Base-by-base conservation (phyloP, 92 coral and sea anemone species). In the Epizoanthus illoricatus region DNA sequence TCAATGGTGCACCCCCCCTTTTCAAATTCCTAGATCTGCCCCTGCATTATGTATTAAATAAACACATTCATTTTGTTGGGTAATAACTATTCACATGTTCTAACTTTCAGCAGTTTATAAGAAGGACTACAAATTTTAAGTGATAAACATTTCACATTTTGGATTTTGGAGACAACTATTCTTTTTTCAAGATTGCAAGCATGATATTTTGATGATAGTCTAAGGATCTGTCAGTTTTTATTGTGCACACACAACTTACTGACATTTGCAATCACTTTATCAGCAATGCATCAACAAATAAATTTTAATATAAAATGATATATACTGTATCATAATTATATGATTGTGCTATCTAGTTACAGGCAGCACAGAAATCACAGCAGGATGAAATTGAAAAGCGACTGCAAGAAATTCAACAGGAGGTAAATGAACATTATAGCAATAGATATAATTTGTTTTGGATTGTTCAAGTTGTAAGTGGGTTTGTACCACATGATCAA, bases 311-410 rank as follows among this genome's bases (percentile, higher is more conserved):
- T 54, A 33, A 12, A 12, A 33, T 15, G 23, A 39, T 4, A 23
- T 13, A 39, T 19, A 70, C 12, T 72, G 42, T 52, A 28, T 43
- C 33, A 70, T 15, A 4, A 45, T 40, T 72, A 10, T 7, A 17
- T 52, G 17, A 21, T 3, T 43, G 12, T 72, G 13, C 39, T 10
- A 19, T 69, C 9, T 63, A 93, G 97, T 90, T 93, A 81, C 97
- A 93, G 84, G 97, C 94, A 24, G 89, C 93, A 58, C 94, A 93
- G 82, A 90, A 89, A 83, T 86, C 94, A 0, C 97, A 93, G 69
- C 94, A 93, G 87, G 97, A 90, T 47, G 97, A 93, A 75, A 88
- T 93, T 15, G 97, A 93, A 83, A 85, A 83, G 68, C 83, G 97
- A 67, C 85, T 93, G 55, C 85, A 90, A 85, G 94, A 93, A 89